Base-by-base conservation (phyloP, 2,113 vertebrate species). In the Prinia subflava region DNA sequence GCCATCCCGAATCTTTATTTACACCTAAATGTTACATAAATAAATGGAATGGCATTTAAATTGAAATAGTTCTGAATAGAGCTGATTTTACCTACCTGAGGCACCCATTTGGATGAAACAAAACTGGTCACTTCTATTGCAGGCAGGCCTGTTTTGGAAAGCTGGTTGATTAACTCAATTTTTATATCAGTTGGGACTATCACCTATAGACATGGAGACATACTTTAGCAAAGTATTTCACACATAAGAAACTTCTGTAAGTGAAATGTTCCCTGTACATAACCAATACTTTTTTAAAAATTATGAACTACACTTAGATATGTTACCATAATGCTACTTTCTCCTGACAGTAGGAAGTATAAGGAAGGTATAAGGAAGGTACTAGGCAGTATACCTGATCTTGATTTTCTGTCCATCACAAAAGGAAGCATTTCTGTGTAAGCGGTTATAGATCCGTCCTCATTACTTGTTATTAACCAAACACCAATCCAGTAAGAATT, bases 121-220 rank as follows among this genome's bases (percentile, higher is more conserved):
- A 99, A 99, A 96, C 99, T 99, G 91, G 99, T 99, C 77, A 98
- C 99, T 98, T 99, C 99, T 83, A 99, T 98, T 89, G 98, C 98
- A 94, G 98, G 77, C 88, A 99, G 96, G 83, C 99, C 99, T 85
- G 99, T 98, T 97, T 98, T 98, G 69, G 99, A 99, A 86, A 99
- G 99, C 95, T 96, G 98, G 96, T 99, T 98, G 96, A 99, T 99
- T 94, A 99, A 98, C 96, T 99, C 98, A 95, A 99, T 98, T 98
- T 99, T 99, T 65, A 96, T 97, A 97, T 97, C 98, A 73, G 99
- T 99, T 83, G 99, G 98, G 94, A 99, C 98, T 94, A 99, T 98
- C 97, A 98, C 97, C 99, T 99, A 96, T 10, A 27, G 90, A 96
- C 56, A 95, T 4, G 44, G 46, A 94, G 65, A 93, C 44, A 97